Evolutionary conservation across 2,888 invertebrate genomes (phyloP).

Genomic region (Athalia circularis): DNA sequence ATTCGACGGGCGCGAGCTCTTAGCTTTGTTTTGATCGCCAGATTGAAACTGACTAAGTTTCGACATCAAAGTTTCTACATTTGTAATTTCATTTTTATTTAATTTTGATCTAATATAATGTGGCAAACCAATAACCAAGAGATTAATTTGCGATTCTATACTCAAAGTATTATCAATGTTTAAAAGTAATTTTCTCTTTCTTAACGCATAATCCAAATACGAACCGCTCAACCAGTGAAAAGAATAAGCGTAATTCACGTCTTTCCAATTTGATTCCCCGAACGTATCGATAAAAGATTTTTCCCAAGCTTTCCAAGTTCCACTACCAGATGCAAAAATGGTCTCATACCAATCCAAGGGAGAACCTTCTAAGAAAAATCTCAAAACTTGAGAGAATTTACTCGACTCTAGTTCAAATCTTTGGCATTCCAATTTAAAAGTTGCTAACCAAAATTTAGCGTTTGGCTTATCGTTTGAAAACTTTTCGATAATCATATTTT

Average conservation of each 20-base stretch:
- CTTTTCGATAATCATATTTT: constrained; percentile 47
- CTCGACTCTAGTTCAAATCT: constrained; percentile 42
- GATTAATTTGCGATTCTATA: constrained; percentile 7
- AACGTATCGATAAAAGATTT: constrained; percentile 45
- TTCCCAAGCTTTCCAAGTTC: constrained; percentile 41
- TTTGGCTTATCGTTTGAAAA: constrained; percentile 47
- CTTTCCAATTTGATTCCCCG: constrained; percentile 26
- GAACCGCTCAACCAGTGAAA: constrained; percentile 40
- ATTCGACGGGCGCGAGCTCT: no score
- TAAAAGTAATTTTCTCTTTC: constrained; percentile 37
- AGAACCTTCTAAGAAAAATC: constrained; percentile 48
- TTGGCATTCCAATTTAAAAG: constrained; percentile 45
- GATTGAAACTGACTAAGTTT: no score
- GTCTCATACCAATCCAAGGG: no score
- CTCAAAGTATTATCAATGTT: constrained; percentile 20
- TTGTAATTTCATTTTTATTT: constrained; percentile 17
- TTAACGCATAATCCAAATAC: constrained; percentile 41
- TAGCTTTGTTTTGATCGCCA: no score
- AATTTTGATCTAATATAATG: constrained; percentile 19
- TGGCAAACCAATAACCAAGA: constrained; percentile 30
- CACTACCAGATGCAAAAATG: no score
- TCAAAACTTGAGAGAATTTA: constrained; percentile 45
- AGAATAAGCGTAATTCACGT: constrained; percentile 38
- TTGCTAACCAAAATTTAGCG: constrained; percentile 9
- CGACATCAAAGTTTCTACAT: constrained; percentile 12